phyloP scores from a whole-genome alignment of 2,888 invertebrate genomes.

The Diarsia rubi region DNA sequence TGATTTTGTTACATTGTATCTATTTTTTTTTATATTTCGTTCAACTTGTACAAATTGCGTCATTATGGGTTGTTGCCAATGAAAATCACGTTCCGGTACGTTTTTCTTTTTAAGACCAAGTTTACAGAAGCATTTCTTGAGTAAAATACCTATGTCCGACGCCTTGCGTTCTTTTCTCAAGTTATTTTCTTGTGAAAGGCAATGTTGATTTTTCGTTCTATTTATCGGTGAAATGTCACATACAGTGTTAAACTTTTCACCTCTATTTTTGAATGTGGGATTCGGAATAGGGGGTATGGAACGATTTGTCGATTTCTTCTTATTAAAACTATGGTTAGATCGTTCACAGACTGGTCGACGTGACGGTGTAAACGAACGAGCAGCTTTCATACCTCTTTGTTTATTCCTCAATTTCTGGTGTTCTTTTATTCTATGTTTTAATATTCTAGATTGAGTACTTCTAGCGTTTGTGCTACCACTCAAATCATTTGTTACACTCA shows the following conservation, averaged over 20 bases:
- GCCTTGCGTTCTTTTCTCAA: constrained; percentile 22
- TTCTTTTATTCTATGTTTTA: constrained; percentile 8
- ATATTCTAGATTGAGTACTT: constrained; percentile 30
- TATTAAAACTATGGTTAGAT: constrained; percentile 68
- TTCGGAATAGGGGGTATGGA: not conserved
- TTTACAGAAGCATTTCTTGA: constrained; percentile 53
- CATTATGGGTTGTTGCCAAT: constrained; percentile 26
- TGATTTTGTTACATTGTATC: not conserved
- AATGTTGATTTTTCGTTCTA: constrained; percentile 13
- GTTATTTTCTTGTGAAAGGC: constrained; percentile 11
- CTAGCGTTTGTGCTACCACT: constrained; percentile 14
- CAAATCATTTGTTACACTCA: constrained; percentile 21
- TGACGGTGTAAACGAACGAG: not conserved
- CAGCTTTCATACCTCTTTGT: constrained; percentile 10
- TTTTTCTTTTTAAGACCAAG: constrained; percentile 42
- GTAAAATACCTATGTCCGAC: constrained; percentile 27
- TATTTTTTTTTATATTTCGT: not conserved
- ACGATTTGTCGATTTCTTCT: constrained; percentile 68
- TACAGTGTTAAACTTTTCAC: constrained; percentile 5
- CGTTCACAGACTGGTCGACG: constrained; percentile 64
- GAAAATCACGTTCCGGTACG: not conserved
- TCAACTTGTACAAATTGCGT: constrained; percentile 34
- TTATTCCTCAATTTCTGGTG: constrained; percentile 1
- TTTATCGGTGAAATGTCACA: constrained; percentile 21
- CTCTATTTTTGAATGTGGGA: not conserved